Percentiles rank a stretch among this genome's conserved stretches.
phyloP scores from a whole-genome alignment of 1,140 invertebrate species.

The Drosophila ohnishii region DNA sequence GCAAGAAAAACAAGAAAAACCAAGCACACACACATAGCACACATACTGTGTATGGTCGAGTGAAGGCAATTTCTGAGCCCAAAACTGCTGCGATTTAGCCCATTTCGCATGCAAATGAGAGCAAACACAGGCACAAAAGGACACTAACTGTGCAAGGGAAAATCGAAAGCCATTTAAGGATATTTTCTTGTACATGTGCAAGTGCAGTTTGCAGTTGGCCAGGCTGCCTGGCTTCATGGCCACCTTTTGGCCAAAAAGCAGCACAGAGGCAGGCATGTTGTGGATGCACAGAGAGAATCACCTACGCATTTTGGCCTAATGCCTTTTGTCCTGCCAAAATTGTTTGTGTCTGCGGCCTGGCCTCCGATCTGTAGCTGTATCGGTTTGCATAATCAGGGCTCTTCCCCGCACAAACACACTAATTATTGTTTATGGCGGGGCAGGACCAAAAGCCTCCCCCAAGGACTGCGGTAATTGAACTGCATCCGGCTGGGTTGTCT shows the following conservation, averaged over 20 bases:
- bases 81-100: conserved; percentile 45
- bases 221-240: conserved; percentile 29
- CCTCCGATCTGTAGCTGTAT: conserved; percentile 32
- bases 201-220: conserved; percentile 29
- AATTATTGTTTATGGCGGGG: conserved; percentile 61
- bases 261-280: conserved; percentile 2
- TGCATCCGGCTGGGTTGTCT: conserved; percentile 40
- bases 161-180: conserved; percentile 60
- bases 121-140: conserved; percentile 15
- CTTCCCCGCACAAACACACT: conserved; percentile 14
- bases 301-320: conserved; percentile 54
- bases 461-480: conserved; percentile 34
- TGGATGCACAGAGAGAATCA: conserved; percentile 6
- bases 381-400: conserved; percentile 50
- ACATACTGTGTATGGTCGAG: neutral
- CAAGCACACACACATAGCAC: conserved; percentile 9
- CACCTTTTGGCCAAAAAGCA: conserved; percentile 52
- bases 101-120: conserved; percentile 63
- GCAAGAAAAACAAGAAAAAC: conserved; percentile 28
- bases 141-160: conserved; percentile 41
- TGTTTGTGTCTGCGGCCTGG: conserved; percentile 49
- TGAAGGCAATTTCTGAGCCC: conserved; percentile 45
- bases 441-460: neutral
- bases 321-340: conserved; percentile 27
- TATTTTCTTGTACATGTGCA: conserved; percentile 59